Base-by-base conservation (phyloP, 2,888 invertebrate species). In the Sinopyrophorus schimmeli region DNA sequence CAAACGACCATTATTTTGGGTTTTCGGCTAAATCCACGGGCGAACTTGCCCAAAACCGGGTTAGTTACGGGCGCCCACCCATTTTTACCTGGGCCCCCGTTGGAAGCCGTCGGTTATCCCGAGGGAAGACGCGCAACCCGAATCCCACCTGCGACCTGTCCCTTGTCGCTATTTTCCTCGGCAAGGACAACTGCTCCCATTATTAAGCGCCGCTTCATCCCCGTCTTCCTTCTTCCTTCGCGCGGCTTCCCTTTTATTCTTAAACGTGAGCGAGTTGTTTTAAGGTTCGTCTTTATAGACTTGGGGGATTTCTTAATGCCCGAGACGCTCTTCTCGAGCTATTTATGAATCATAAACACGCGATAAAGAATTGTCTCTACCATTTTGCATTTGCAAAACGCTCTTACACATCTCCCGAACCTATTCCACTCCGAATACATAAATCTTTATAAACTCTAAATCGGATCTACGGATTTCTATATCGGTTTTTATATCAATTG, bases 321-420 rank as follows among this genome's bases (percentile, higher is more conserved):
- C 50, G 41, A 53, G 51, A 47, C 53, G 54, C 50, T 52, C 44
- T 55, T 57, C 43, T 48, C 50, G 54, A 52, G 55, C 55, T 57
- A 58, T 61, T 61, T 61, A 61, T 59, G 61, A 53, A 58, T 55
- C 59, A 55, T 59, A 61, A 61, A 59, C 59, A 58, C 57, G 48
- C 56, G 56, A 56, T 56, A 62, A 60, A 55, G 52, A 57, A 51
- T 55, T 39, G 50, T 56, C 35, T 57, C 50, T 39, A 40, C 34
- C 20, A 31, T 34, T 44, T 40, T 23, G 18, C 21, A 43, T 49
- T 32, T 49, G 37, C 20, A 38, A n/a, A n/a, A n/a, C n/a, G n/a
- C n/a, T n/a, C n/a, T n/a, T n/a, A n/a, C n/a, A n/a, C n/a, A n/a
- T n/a, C n/a, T n/a, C n/a, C n/a, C n/a, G n/a, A n/a, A n/a, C n/a